Conservation (phyloP, 2,113 vertebrate species). For the Neomonachus schauinslandi region DNA sequence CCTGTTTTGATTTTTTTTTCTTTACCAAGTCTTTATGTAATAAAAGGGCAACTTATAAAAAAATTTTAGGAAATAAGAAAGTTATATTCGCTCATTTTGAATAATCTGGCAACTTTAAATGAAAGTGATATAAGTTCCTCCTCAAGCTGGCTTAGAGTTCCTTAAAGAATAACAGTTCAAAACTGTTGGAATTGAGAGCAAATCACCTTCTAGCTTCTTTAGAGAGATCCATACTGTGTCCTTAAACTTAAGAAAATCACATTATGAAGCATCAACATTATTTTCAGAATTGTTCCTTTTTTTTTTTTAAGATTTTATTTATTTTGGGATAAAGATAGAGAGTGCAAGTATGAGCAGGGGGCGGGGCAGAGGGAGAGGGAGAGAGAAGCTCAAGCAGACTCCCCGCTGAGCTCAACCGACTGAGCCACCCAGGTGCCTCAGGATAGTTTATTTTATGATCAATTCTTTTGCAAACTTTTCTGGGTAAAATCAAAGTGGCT, state of each 20-base stretch:
- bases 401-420: background rate
- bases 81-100: conserved; percentile 30
- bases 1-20: conserved; percentile 35
- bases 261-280: background rate
- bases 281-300: conserved; percentile 9
- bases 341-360: background rate
- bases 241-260: background rate
- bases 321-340: background rate
- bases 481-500: background rate
- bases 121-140: conserved; percentile 37
- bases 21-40: conserved; percentile 33
- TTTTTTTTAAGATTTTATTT: background rate
- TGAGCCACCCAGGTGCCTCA: background rate
- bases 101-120: conserved; percentile 59
- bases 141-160: background rate
- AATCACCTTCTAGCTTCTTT: conserved; percentile 13
- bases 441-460: background rate
- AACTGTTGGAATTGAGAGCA: background rate
- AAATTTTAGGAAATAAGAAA: conserved; percentile 38
- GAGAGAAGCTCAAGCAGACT: background rate
- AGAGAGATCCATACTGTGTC: background rate
- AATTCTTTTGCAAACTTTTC: background rate
- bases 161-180: conserved; percentile 52
- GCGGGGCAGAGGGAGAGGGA: too few relatives aligned
- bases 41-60: background rate